A percentile compares a stretch with the other conserved stretches of the same genome.
Conservation (phyloP, 2,888 invertebrate species). For the Drosophila siamana region DNA sequence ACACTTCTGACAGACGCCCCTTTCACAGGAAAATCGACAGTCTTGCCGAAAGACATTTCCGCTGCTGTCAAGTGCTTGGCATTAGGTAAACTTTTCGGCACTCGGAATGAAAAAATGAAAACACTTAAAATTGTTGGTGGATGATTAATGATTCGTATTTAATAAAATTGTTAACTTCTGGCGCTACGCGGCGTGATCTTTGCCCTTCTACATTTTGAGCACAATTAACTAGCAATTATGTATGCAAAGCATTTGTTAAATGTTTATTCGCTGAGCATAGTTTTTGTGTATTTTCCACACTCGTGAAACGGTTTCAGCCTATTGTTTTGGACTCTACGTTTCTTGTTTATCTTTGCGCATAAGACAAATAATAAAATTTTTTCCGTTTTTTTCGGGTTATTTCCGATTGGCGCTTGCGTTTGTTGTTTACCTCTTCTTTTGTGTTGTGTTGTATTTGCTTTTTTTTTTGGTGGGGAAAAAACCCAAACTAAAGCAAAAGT, state of each 20-base stretch:
- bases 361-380: conserved; percentile 46
- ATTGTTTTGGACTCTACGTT: conserved; percentile 5
- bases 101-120: conserved; percentile 9
- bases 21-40: neutral
- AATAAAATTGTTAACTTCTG: conserved; percentile 43
- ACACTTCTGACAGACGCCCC: conserved; percentile 28
- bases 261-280: conserved; percentile 23
- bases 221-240: conserved; percentile 50
- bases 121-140: conserved; percentile 20
- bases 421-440: conserved; percentile 46
- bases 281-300: conserved; percentile 48
- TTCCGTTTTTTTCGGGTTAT: conserved; percentile 36
- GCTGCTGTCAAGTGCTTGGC: conserved; percentile 59
- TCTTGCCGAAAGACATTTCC: conserved; percentile 52
- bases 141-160: conserved; percentile 46
- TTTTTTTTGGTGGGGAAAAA: conserved; percentile 25
- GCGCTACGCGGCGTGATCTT: conserved; percentile 25
- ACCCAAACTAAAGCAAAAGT: conserved; percentile 27
- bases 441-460: conserved; percentile 7
- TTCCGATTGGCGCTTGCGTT: conserved; percentile 53
- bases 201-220: conserved; percentile 16
- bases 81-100: conserved; percentile 43
- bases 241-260: conserved; percentile 27
- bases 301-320: conserved; percentile 3
- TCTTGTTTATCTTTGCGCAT: conserved; percentile 54